Evolutionary conservation across 2,888 invertebrate species (phyloP).

Genomic region (Orthosia cruda): DNA sequence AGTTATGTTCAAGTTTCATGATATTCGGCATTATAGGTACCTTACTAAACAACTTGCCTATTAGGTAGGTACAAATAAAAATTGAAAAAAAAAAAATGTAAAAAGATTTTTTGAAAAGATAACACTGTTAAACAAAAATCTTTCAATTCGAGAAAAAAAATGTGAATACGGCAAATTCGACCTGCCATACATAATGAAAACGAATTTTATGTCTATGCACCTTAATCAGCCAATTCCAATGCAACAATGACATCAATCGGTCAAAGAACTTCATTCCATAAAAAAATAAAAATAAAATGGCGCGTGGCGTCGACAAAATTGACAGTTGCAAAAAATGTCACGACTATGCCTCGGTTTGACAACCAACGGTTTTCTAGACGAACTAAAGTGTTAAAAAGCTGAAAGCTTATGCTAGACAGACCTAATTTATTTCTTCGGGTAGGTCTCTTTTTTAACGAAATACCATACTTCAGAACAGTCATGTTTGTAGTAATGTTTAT

Average conservation of each 20-base stretch:
- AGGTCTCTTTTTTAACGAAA: too few species aligned
- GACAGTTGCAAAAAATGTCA: conserved; percentile 29
- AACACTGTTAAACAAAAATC: too few species aligned
- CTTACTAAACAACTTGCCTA: too few species aligned
- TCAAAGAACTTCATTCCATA: conserved; percentile 12
- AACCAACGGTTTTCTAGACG: neutral
- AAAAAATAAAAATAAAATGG: conserved; percentile 4
- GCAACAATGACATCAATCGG: neutral
- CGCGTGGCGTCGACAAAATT: conserved; percentile 8
- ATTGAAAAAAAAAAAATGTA: too few species aligned
- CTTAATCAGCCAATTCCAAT: neutral
- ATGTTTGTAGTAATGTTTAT: too few species aligned
- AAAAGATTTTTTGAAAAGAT: too few species aligned
- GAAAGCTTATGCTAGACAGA: neutral
- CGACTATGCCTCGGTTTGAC: neutral
- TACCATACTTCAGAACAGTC: too few species aligned
- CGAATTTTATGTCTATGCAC: too few species aligned
- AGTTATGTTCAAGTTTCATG: too few species aligned
- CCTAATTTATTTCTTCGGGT: neutral
- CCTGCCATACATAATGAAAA: neutral
- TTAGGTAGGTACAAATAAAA: too few species aligned
- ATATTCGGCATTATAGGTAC: too few species aligned
- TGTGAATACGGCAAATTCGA: neutral
- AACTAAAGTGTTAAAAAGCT: neutral
- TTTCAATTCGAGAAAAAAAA: neutral